A percentile compares a stretch with the other conserved stretches of the same genome.
Conservation (phyloP, 2,797 vertebrate species). For the Masticophis lateralis region DNA sequence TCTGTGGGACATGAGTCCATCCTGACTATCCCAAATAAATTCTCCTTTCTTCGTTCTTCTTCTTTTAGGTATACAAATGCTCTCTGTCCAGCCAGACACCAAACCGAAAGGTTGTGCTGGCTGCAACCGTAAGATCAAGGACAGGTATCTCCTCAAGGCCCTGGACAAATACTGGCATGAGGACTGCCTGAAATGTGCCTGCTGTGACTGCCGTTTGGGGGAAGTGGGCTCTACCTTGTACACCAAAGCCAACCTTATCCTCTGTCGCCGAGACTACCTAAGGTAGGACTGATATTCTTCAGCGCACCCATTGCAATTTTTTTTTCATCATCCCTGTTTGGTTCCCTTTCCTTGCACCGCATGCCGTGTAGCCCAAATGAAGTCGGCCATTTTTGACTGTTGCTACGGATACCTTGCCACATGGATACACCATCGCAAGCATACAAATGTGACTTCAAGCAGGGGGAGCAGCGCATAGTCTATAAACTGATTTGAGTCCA, state of each 20-base stretch:
- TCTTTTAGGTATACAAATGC: slow-evolving; percentile 98
- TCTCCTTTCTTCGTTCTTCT: slow-evolving; percentile 47
- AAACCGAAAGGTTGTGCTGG: slow-evolving; percentile 99
- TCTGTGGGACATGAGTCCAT: background rate
- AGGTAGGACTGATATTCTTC: slow-evolving; percentile 76
- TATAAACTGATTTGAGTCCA: background rate
- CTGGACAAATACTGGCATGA: slow-evolving; percentile 99
- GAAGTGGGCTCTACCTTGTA: slow-evolving; percentile 98
- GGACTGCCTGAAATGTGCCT: slow-evolving; percentile 96
- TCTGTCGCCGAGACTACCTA: slow-evolving; percentile 96
- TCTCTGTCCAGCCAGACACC: slow-evolving; percentile 99
- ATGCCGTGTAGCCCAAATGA: background rate
- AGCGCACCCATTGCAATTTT: accelerated
- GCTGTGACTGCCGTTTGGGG: slow-evolving; percentile 94
- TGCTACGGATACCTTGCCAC: background rate
- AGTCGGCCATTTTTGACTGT: background rate
- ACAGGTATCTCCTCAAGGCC: slow-evolving; percentile 96
- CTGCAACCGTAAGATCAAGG: slow-evolving; percentile 99
- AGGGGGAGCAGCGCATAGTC: no score
- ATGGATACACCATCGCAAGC: background rate
- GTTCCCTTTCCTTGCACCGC: background rate
- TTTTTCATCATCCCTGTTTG: no score
- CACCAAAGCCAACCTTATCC: slow-evolving; percentile 98
- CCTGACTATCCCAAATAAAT: background rate
- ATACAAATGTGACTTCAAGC: background rate